These are phyloP conservation scores for Nomada fabriciana DNA, from an alignment of 2,888 invertebrate species.

Conservation along the genomic window DNA sequence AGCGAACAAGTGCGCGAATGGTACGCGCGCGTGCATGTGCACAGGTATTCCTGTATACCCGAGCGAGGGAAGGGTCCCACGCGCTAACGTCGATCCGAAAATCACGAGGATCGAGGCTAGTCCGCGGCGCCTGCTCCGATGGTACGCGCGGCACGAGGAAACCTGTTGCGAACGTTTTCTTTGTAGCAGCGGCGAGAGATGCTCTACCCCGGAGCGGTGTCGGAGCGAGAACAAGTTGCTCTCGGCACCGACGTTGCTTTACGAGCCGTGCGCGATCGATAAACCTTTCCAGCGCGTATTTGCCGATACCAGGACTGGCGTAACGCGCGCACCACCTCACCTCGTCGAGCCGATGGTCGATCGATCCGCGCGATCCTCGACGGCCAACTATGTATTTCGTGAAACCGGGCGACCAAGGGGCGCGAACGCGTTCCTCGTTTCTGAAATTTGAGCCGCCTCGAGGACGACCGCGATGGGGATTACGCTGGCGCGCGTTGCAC, in stretches of 20 bases:
- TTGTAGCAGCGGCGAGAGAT: conserved; percentile 42
- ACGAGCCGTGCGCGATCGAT: conserved; percentile 58
- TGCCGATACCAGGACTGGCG: conserved; percentile 29
- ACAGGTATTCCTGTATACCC: no score
- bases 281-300: conserved; percentile 33
- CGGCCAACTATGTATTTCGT: neutral
- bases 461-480: conserved; percentile 47
- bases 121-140: conserved; percentile 32
- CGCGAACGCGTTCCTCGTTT: conserved; percentile 32
- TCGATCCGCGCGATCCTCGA: no score
- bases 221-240: conserved; percentile 63
- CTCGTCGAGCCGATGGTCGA: neutral
- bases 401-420: conserved; percentile 15
- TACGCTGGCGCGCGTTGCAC: conserved; percentile 41
- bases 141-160: conserved; percentile 46
- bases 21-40: no score
- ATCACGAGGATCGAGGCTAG: no score
- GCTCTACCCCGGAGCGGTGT: conserved; percentile 58
- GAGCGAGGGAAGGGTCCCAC: no score
- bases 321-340: neutral
- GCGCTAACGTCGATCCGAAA: no score
- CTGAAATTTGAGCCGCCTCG: conserved; percentile 61
- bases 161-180: conserved; percentile 56
- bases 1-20: no score
- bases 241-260: conserved; percentile 59